Conservation (phyloP, 2,888 invertebrate genomes). For the Sphaeridia pumilis region DNA sequence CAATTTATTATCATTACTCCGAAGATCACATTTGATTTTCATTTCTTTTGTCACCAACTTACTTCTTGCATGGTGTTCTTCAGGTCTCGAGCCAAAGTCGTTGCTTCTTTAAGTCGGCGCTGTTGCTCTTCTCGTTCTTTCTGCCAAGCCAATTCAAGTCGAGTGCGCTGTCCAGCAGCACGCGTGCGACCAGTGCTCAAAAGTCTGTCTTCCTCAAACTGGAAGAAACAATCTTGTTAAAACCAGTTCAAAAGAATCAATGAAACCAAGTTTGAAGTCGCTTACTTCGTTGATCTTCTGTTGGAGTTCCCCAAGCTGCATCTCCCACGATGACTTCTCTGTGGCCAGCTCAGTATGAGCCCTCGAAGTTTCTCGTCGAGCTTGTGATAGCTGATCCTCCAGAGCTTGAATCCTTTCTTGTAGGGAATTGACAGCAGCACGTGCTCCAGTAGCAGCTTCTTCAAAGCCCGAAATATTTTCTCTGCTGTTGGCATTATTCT, state of each 20-base stretch:
- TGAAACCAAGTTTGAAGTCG: too few relatives aligned
- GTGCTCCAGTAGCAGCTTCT: slow-evolving; percentile 50
- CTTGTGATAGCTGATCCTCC: slow-evolving; percentile 78
- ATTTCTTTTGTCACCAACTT: slow-evolving; percentile 11
- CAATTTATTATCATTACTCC: neutral
- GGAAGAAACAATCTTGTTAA: too few relatives aligned
- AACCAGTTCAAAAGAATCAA: neutral
- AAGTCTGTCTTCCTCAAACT: slow-evolving; percentile 77
- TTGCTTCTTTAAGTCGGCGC: slow-evolving; percentile 76
- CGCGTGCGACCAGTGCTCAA: slow-evolving; percentile 71
- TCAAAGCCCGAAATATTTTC: slow-evolving; percentile 51
- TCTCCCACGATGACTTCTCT: slow-evolving; percentile 72
- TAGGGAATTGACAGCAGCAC: slow-evolving; percentile 46
- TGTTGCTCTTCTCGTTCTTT: slow-evolving; percentile 88
- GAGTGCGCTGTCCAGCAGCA: slow-evolving; percentile 70
- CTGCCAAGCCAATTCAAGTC: slow-evolving; percentile 85
- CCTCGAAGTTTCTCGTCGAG: slow-evolving; percentile 66
- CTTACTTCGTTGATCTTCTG: slow-evolving; percentile 71
- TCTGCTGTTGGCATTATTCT: slow-evolving; percentile 39
- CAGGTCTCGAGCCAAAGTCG: slow-evolving; percentile 74
- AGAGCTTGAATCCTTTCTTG: slow-evolving; percentile 74
- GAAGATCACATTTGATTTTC: neutral
- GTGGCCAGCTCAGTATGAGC: slow-evolving; percentile 81
- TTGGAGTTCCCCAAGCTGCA: slow-evolving; percentile 75
- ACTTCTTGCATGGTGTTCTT: slow-evolving; percentile 75